A percentile compares a stretch with the other conserved stretches of the same genome.
Conservation (phyloP, 1,140 invertebrate species). For the Drosophila parabipectinata region DNA sequence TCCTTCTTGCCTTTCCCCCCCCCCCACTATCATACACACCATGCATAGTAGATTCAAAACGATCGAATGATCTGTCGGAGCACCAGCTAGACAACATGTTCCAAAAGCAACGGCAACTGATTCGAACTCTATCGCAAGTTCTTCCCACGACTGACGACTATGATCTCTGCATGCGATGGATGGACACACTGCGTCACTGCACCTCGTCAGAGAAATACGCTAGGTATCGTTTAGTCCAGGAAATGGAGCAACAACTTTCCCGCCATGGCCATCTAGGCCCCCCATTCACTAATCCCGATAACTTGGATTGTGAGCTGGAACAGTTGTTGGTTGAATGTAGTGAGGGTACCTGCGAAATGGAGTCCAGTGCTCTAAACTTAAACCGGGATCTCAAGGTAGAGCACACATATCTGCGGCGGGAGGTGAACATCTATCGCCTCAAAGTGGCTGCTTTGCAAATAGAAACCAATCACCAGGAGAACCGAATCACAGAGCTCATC, state of each 20-base stretch:
- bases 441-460: slow-evolving; percentile 36
- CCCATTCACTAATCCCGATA: neutral
- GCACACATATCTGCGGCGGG: slow-evolving; percentile 1
- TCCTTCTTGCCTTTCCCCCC: neutral
- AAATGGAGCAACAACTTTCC: slow-evolving; percentile 14
- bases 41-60: neutral
- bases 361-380: neutral
- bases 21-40: neutral
- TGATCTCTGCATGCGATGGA: slow-evolving; percentile 22
- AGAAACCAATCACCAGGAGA: slow-evolving; percentile 23
- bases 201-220: neutral
- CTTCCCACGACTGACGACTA: neutral
- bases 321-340: neutral
- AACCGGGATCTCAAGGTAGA: slow-evolving; percentile 12
- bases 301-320: slow-evolving; percentile 2
- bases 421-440: slow-evolving; percentile 28
- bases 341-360: neutral
- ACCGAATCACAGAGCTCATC: neutral
- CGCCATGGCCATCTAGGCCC: neutral
- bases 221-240: neutral
- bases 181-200: slow-evolving; percentile 1
- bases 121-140: neutral
- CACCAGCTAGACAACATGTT: neutral
- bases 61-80: slow-evolving; percentile 2
- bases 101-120: neutral